phyloP scores from a whole-genome alignment of 2,888 invertebrate species.

The Pseudoips prasinana region DNA sequence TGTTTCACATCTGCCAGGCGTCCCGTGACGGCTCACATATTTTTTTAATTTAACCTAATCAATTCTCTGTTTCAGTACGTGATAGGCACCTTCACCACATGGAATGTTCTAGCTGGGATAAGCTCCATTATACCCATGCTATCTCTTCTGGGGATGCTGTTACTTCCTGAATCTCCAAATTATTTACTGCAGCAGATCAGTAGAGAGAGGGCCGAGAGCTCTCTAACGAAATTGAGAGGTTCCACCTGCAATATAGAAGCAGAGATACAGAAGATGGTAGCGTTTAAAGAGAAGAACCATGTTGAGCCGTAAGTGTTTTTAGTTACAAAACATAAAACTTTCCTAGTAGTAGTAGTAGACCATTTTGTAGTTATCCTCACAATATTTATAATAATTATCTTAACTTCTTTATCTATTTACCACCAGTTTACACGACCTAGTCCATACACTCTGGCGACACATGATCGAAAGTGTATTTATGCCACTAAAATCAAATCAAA shows the following conservation, averaged over 20 bases:
- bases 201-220: constrained; percentile 81
- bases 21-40: no score
- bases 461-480: no score
- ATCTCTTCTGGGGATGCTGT: constrained; percentile 81
- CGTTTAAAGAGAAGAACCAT: constrained; percentile 84
- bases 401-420: no score
- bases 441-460: no score
- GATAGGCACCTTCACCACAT: constrained; percentile 82
- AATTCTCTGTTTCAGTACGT: constrained; percentile 75
- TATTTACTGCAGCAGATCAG: constrained; percentile 84
- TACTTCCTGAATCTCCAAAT: constrained; percentile 88
- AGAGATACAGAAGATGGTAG: constrained; percentile 83
- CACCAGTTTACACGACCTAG: no score
- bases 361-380: no score
- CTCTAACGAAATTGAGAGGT: constrained; percentile 82
- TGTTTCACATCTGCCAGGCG: no score
- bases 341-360: neutral
- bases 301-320: constrained; percentile 72
- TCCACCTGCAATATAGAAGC: constrained; percentile 83
- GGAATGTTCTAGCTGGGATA: constrained; percentile 84
- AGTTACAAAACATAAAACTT: neutral
- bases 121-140: constrained; percentile 83
- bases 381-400: no score
- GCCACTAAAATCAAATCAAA: no score
- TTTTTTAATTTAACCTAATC: no score